These are phyloP conservation scores for Tolmerus cingulatus DNA, from an alignment of 2,888 invertebrate species.

Conservation along the genomic window DNA sequence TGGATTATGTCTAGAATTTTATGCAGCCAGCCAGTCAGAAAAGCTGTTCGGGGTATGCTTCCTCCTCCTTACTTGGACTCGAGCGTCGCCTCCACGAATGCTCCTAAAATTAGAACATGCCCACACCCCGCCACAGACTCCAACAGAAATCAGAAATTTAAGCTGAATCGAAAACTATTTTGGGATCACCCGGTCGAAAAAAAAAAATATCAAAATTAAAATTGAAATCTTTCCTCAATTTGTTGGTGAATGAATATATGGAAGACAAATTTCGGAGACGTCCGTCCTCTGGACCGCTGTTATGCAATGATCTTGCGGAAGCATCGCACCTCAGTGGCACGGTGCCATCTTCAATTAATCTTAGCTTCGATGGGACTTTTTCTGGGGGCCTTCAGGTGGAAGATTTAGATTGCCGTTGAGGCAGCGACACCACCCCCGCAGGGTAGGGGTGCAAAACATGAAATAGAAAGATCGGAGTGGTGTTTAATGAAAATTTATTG, in stretches of 20 bases:
- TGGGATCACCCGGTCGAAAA: neutral
- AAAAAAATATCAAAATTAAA: neutral
- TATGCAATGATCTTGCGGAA: slow-evolving; percentile 23
- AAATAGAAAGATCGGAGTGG: neutral
- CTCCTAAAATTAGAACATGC: slow-evolving; percentile 23
- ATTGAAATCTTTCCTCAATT: neutral
- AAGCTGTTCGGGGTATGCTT: neutral
- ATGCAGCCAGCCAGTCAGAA: neutral
- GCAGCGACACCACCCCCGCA: neutral
- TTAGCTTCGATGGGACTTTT: neutral
- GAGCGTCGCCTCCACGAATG: slow-evolving; percentile 16
- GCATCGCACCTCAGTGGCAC: neutral
- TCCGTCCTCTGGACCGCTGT: neutral
- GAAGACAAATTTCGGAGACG: neutral
- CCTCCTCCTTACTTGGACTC: slow-evolving; percentile 16
- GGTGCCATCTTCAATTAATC: neutral
- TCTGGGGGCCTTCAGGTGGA: neutral
- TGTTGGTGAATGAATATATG: neutral
- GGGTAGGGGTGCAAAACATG: neutral
- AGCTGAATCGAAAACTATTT: slow-evolving; percentile 34
- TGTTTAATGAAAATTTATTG: slow-evolving; percentile 29
- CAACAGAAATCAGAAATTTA: slow-evolving; percentile 23
- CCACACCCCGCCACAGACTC: neutral
- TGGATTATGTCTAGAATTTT: neutral
- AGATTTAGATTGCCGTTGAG: neutral